Conservation (phyloP, 2,888 invertebrate species). For the Eustalomyia histrio region DNA sequence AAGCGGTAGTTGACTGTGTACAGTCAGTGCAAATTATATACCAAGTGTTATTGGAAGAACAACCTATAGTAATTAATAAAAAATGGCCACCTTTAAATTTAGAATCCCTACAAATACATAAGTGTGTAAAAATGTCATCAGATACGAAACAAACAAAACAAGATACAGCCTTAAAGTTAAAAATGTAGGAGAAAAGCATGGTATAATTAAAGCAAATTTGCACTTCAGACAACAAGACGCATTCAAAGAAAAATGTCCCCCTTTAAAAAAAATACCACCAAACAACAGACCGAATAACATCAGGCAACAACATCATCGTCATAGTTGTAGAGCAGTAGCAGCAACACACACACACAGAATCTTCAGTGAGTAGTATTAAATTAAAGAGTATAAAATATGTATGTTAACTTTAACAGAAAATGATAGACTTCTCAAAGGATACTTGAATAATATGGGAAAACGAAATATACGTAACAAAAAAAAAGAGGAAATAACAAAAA, state of each 20-base stretch:
- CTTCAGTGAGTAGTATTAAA: slow-evolving; percentile 34
- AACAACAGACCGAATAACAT: slow-evolving; percentile 7
- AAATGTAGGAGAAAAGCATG: slow-evolving; percentile 55
- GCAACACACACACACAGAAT: background rate
- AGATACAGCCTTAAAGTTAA: slow-evolving; percentile 41
- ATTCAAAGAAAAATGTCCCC: slow-evolving; percentile 50
- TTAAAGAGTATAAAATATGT: slow-evolving; percentile 35
- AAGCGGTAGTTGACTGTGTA: no score
- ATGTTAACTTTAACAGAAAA: slow-evolving; percentile 1
- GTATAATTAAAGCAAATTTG: slow-evolving; percentile 78
- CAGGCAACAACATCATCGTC: slow-evolving; percentile 13
- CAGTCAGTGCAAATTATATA: no score
- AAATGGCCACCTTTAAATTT: slow-evolving; percentile 34
- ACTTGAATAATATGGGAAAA: slow-evolving; percentile 24
- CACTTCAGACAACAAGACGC: slow-evolving; percentile 74
- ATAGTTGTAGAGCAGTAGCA: background rate
- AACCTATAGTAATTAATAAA: no score
- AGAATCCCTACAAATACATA: slow-evolving; percentile 19
- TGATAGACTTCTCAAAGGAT: slow-evolving; percentile 53
- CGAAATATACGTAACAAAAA: slow-evolving; percentile 24
- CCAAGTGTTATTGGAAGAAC: no score
- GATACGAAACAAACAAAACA: slow-evolving; percentile 42
- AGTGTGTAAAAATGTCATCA: slow-evolving; percentile 50
- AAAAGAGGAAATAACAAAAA: background rate
- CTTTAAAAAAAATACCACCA: slow-evolving; percentile 9